A percentile compares a stretch with the other conserved stretches of the same genome.
Evolutionary conservation across 1,140 invertebrate genomes (phyloP).

Genomic region (Drosophila willistoni): DNA sequence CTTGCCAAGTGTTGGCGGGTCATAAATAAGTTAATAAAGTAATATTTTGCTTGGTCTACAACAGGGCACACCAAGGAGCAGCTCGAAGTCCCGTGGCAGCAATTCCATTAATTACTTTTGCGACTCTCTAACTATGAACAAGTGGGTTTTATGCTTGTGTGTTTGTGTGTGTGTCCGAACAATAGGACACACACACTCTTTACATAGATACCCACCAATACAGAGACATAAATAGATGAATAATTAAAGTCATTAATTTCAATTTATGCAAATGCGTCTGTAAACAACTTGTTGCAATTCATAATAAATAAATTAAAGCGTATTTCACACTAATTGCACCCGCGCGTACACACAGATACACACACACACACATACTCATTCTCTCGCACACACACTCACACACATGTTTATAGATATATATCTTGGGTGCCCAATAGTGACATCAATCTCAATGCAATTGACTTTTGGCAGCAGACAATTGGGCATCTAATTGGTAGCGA

Average conservation of each 20-base stretch:
- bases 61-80: constrained; percentile 17
- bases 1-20: constrained; percentile 65
- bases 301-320: constrained; percentile 82
- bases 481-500: constrained; percentile 77
- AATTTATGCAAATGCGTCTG: constrained; percentile 82
- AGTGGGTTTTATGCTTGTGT: neutral
- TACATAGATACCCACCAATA: constrained; percentile 20
- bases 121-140: constrained; percentile 31
- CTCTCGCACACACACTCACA: neutral
- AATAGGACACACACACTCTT: constrained; percentile 30
- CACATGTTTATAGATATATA: constrained; percentile 5
- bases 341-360: constrained; percentile 48
- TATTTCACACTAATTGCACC: constrained; percentile 81
- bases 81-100: constrained; percentile 65
- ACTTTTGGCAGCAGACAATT: constrained; percentile 82
- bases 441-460: constrained; percentile 83
- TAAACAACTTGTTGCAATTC: constrained; percentile 82
- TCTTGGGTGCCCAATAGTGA: constrained; percentile 43
- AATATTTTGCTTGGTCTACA: constrained; percentile 64
- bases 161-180: constrained; percentile 3
- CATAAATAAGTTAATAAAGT: constrained; percentile 72
- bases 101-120: constrained; percentile 81
- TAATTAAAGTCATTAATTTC: constrained; percentile 82
- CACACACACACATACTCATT: constrained; percentile 20
- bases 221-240: constrained; percentile 59